phyloP scores from a whole-genome alignment of 2,888 invertebrate species.

The Microctonus brassicae region DNA sequence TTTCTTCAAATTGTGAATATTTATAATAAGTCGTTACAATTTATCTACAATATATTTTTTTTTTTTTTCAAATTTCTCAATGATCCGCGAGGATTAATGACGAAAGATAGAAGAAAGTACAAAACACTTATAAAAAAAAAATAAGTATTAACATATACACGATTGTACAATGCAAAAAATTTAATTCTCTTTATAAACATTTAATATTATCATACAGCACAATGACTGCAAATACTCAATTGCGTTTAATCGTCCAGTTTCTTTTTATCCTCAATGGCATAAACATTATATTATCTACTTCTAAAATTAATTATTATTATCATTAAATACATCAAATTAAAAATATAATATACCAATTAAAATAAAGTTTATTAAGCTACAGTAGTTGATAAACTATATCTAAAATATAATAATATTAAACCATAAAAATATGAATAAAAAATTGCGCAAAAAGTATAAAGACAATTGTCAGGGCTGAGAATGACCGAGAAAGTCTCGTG shows the following conservation, averaged over 20 bases:
- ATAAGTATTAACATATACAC: background rate
- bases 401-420: too few species aligned
- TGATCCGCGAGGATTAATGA: background rate
- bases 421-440: background rate
- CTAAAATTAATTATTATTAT: too few species aligned
- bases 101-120: background rate
- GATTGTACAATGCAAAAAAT: background rate
- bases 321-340: background rate
- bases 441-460: slow-evolving; percentile 4
- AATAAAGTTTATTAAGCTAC: too few species aligned
- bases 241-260: background rate
- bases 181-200: background rate
- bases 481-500: slow-evolving; percentile 20
- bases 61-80: too few species aligned
- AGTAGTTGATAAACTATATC: too few species aligned
- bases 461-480: slow-evolving; percentile 21
- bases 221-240: background rate
- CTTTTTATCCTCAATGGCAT: too few species aligned
- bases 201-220: background rate
- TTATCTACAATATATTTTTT: too few species aligned
- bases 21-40: background rate
- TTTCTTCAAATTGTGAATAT: background rate
- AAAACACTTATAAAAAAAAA: background rate
- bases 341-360: background rate
- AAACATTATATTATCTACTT: too few species aligned